A percentile compares a stretch with the other conserved stretches of the same genome.
These are phyloP conservation scores for Chlorops oryzae DNA, from an alignment of 1,140 invertebrate species.

Conservation along the genomic window DNA sequence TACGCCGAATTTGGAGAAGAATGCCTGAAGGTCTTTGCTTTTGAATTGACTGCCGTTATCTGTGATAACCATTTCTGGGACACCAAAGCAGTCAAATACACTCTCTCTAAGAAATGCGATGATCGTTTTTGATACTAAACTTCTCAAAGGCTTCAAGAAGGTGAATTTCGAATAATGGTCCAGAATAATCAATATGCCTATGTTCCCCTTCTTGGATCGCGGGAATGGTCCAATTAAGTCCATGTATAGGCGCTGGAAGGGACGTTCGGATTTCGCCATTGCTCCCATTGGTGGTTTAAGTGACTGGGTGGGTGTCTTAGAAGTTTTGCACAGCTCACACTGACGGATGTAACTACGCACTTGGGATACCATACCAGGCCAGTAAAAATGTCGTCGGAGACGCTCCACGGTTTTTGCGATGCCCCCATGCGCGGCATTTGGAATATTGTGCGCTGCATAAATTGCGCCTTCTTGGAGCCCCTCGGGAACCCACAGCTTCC, in stretches of 20 bases:
- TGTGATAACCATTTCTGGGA: neutral
- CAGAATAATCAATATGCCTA: no score
- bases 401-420: constrained; percentile 9
- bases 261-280: no score
- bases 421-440: constrained; percentile 4
- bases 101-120: constrained; percentile 1
- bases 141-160: no score
- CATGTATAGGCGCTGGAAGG: no score
- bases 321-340: constrained; percentile 7
- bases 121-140: no score
- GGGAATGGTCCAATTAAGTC: no score
- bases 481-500: constrained; percentile 10
- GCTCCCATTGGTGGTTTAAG: no score
- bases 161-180: no score
- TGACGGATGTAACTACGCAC: neutral
- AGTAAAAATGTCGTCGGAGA: constrained; percentile 4
- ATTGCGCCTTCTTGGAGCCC: neutral
- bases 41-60: constrained; percentile 1
- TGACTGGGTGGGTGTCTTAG: constrained; percentile 6
- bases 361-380: constrained; percentile 4
- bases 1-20: neutral
- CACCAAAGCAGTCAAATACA: constrained; percentile 6
- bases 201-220: no score
- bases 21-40: neutral
- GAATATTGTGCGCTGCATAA: neutral